Evolutionary conservation across 2,888 invertebrate species (phyloP), one percentile per base, ranked within the genome.

Genomic region (Apamea epomidion): DNA sequence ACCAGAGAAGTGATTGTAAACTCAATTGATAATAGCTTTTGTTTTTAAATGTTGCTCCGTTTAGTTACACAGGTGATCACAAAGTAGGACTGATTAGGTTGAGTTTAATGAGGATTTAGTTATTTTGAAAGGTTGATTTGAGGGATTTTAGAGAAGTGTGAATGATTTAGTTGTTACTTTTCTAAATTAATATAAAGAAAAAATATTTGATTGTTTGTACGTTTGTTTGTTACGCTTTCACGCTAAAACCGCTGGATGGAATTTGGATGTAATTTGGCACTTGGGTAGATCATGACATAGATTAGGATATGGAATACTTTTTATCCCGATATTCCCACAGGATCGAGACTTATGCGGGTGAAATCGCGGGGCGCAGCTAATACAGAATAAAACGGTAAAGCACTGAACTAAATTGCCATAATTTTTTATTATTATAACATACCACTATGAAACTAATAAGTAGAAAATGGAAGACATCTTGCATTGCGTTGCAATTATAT

Each of bases 1-100:
- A 74, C 83, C 51, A 45, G 60, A 58, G 48, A 76, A 76, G 67
- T 51, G 85, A 82, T 83, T 79, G 79, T 76, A 25, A 64, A 79
- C 62, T 72, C 73, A 29, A 71, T 71, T 78, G 60, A 37, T 75
- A 75, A 71, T 29, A 51, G 25, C 29, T 73, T 29, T 60, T 74
- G 65, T 67, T 64, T 74, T 54, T 8, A 75, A 48, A n/a, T 32
- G 16, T 37, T 32, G 60, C 1, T 37, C 0, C 4, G 8, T 16
- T 48, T 0, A 0, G n/a, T 45, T 25, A 32, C 18, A 42, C 67
- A 64, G 73, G 48, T 76, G 60, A 32, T 51, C 0, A 12, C n/a
- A n/a, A 65, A 58, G 3, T 58, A 37, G 48, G 64, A 54, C 29
- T 29, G 48, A 29, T 29, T 48, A 16, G 21, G 29, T 8, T 64